Conservation (phyloP, 2,113 vertebrate genomes). For the Ranitomeya variabilis region DNA sequence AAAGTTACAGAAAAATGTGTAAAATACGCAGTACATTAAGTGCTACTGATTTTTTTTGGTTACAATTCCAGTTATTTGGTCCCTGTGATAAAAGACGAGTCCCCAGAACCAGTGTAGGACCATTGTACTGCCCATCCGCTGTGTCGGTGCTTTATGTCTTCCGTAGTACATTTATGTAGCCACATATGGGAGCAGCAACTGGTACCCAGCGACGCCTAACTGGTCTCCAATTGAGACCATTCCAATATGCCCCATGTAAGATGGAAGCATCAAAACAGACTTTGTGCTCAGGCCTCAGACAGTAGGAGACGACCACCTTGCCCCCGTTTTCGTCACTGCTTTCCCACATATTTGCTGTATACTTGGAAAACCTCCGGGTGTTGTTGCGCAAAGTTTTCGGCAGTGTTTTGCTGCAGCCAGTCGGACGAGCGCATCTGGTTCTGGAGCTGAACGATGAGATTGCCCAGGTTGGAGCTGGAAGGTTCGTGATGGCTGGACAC, state of each 20-base stretch:
- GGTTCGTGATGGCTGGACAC: conserved; percentile 69
- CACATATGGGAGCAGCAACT: not conserved
- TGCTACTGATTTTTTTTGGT: not conserved
- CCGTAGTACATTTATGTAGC: not conserved
- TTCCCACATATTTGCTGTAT: conserved; percentile 80
- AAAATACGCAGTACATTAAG: not conserved
- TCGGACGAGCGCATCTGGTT: conserved; percentile 80
- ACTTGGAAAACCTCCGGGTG: conserved; percentile 83
- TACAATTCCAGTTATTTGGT: conserved; percentile 7
- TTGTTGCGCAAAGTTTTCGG: conserved; percentile 77
- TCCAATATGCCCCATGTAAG: conserved; percentile 6
- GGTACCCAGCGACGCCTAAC: too few relatives aligned
- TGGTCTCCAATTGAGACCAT: not conserved
- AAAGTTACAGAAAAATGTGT: not conserved
- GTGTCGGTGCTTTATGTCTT: not conserved
- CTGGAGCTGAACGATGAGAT: conserved; percentile 77
- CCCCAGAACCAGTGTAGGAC: not conserved
- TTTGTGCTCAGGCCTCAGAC: not conserved
- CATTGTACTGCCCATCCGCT: not conserved
- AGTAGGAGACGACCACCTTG: not conserved
- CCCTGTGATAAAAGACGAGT: not conserved
- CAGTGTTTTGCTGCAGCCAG: conserved; percentile 83
- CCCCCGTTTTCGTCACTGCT: conserved; percentile 61
- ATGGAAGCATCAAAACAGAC: not conserved
- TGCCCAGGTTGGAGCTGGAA: conserved; percentile 69